These are phyloP conservation scores for Amblyopsis rosae DNA, from an alignment of 2,113 vertebrate genomes.

Conservation along the genomic window DNA sequence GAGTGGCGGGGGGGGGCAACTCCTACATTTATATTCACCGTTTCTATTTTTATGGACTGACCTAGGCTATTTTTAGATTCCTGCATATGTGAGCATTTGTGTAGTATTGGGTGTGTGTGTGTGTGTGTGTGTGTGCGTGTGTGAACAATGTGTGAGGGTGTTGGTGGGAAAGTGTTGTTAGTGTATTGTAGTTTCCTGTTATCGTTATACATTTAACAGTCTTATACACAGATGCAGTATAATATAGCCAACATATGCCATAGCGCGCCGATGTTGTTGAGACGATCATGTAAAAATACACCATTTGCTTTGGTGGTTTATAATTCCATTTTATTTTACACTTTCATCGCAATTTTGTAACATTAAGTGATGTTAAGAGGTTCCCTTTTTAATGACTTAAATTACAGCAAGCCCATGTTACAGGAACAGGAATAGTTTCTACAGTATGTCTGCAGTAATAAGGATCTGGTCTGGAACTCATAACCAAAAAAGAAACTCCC, in stretches of 20 bases:
- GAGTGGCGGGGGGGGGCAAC: conserved; percentile 42
- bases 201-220: conserved; percentile 17
- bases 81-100: conserved; percentile 68
- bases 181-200: conserved; percentile 27
- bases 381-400: too few relatives aligned
- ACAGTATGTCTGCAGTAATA: too few relatives aligned
- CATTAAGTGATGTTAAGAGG: too few relatives aligned
- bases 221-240: conserved; percentile 9
- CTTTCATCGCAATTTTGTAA: too few relatives aligned
- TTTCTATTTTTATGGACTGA: conserved; percentile 72
- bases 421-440: too few relatives aligned
- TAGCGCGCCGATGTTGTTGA: too few relatives aligned
- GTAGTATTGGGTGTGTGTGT: conserved; percentile 18
- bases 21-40: conserved; percentile 61
- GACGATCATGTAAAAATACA: too few relatives aligned
- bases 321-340: too few relatives aligned
- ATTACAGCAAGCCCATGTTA: too few relatives aligned
- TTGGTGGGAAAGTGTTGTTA: conserved; percentile 33
- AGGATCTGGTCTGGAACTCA: neutral
- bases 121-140: conserved; percentile 25
- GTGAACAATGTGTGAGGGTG: conserved; percentile 32
- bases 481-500: neutral
- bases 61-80: conserved; percentile 71
- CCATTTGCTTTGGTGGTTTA: too few relatives aligned
- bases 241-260: too few relatives aligned